Conservation (phyloP, 2,797 vertebrate genomes). For the Myotis myotis region DNA sequence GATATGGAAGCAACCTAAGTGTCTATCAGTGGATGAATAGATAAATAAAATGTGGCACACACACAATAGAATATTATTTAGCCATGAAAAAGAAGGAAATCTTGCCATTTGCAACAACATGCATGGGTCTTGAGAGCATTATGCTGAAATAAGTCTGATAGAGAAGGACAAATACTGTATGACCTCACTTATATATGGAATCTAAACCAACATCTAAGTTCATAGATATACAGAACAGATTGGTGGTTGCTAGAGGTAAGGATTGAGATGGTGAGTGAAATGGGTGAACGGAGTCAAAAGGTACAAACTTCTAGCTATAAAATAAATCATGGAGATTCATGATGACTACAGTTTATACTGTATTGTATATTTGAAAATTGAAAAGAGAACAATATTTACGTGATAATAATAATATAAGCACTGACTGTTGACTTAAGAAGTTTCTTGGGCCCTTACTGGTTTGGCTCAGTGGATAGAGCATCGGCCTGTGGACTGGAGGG, state of each 20-base stretch:
- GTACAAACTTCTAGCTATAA: neutral
- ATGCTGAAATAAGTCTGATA: neutral
- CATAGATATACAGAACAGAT: neutral
- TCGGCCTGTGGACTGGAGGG: too few species aligned
- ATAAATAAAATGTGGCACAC: neutral
- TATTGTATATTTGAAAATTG: neutral
- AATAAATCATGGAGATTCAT: neutral
- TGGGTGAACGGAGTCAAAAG: neutral
- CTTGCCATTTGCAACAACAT: neutral
- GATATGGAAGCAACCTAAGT: neutral
- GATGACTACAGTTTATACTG: neutral
- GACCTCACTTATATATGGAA: neutral
- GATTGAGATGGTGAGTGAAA: neutral
- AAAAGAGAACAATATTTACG: slow-evolving; percentile 2
- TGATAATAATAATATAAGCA: slow-evolving; percentile 23
- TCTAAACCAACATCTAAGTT: neutral
- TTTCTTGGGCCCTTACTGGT: too few species aligned
- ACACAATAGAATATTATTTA: neutral
- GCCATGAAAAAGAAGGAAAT: neutral
- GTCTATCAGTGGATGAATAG: neutral
- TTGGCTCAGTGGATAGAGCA: too few species aligned
- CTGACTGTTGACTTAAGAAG: slow-evolving; percentile 24
- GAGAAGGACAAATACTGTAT: neutral
- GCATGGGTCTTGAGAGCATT: neutral
- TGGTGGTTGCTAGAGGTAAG: neutral